Evolutionary conservation across 1,140 invertebrate species (phyloP).

Genomic region (Aphaenogaster ashmeadi): DNA sequence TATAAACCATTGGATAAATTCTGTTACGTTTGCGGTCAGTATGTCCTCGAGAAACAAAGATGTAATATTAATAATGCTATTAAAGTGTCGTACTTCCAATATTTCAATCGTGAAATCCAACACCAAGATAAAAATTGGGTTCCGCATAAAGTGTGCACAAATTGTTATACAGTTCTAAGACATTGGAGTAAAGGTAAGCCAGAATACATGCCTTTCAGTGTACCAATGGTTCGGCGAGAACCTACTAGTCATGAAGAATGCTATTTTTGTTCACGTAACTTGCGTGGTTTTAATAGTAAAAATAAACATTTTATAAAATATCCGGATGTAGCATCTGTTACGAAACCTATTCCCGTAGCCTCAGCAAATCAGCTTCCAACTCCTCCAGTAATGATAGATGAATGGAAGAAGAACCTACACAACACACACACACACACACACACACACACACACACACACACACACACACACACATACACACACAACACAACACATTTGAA

Average conservation of each 20-base stretch:
- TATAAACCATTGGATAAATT: slow-evolving; percentile 15
- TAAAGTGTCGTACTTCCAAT: background rate
- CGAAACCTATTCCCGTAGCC: no score
- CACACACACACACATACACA: no score
- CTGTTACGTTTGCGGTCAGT: slow-evolving; percentile 21
- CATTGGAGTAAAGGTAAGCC: background rate
- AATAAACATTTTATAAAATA: slow-evolving; percentile 9
- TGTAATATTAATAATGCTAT: background rate
- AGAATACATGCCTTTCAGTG: slow-evolving; percentile 54
- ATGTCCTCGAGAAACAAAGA: background rate
- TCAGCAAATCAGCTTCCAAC: no score
- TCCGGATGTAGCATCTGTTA: slow-evolving; percentile 8
- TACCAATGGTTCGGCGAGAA: slow-evolving; percentile 45
- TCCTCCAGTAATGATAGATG: no score
- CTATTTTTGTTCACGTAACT: slow-evolving; percentile 30
- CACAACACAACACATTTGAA: background rate
- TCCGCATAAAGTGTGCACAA: background rate
- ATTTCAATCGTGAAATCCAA: background rate
- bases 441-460: no score
- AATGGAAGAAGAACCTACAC: no score
- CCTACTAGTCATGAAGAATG: slow-evolving; percentile 14
- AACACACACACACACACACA: no score
- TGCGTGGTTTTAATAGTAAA: slow-evolving; percentile 5
- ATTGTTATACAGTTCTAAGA: background rate
- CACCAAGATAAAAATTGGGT: slow-evolving; percentile 28